phyloP scores from a whole-genome alignment of 2,797 vertebrate species.

The Parauchenoglanis ngamensis region DNA sequence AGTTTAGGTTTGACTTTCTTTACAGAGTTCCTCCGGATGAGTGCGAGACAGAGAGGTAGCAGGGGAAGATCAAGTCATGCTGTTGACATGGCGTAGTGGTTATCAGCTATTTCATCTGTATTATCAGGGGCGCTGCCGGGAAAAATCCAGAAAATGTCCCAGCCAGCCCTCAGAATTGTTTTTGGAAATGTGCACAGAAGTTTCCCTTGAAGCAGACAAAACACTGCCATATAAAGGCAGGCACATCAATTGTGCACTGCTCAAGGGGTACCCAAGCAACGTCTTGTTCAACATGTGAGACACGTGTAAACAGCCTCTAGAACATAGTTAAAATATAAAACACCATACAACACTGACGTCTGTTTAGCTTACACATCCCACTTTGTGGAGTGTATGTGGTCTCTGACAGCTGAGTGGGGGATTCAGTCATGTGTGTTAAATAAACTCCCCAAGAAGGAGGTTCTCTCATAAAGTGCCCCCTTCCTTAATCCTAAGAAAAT shows the following conservation, averaged over 20 bases:
- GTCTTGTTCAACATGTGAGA: slow-evolving; percentile 3
- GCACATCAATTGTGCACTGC: slow-evolving; percentile 32
- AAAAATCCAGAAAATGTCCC: slow-evolving; percentile 54
- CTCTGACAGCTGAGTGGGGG: slow-evolving; percentile 36
- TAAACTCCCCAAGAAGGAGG: slow-evolving; percentile 48
- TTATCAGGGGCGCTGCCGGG: slow-evolving; percentile 40
- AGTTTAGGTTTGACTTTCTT: slow-evolving; percentile 8
- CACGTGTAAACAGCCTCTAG: slow-evolving; percentile 28
- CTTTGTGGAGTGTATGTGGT: slow-evolving; percentile 23
- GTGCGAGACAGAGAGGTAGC: slow-evolving; percentile 10
- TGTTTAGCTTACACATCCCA: slow-evolving; percentile 37
- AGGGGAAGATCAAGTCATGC: slow-evolving; percentile 4
- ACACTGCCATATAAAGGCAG: slow-evolving; percentile 73
- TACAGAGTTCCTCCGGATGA: neutral
- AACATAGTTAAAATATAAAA: slow-evolving; percentile 26
- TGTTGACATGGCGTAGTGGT: slow-evolving; percentile 18
- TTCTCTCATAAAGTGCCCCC: slow-evolving; percentile 54
- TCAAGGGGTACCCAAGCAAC: slow-evolving; percentile 35
- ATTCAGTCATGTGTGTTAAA: slow-evolving; percentile 52
- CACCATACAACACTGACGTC: slow-evolving; percentile 24
- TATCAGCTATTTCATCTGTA: slow-evolving; percentile 54
- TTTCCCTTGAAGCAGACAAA: slow-evolving; percentile 60
- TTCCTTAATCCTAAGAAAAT: slow-evolving; percentile 37
- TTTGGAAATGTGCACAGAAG: slow-evolving; percentile 57
- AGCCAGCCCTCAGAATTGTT: slow-evolving; percentile 61